Percentiles rank a stretch among this genome's conserved stretches.
Conservation (phyloP, 2,797 vertebrate species). For the Pseudochirops cupreus region DNA sequence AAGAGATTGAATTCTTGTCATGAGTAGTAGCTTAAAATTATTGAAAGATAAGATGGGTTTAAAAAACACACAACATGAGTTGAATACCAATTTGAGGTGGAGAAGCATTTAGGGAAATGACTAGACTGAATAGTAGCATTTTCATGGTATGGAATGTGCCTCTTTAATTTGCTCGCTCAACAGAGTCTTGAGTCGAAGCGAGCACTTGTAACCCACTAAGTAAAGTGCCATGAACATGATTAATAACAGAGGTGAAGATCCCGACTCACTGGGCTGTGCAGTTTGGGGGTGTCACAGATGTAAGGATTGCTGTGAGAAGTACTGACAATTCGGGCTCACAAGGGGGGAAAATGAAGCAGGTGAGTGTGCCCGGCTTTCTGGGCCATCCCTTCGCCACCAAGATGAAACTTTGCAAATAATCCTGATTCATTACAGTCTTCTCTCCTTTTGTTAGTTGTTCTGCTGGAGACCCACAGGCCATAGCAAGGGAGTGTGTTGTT, state of each 20-base stretch:
- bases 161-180: slow-evolving; percentile 60
- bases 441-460: slow-evolving; percentile 59
- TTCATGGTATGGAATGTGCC: slow-evolving; percentile 30
- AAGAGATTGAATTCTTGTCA: slow-evolving; percentile 65
- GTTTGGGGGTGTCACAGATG: slow-evolving; percentile 54
- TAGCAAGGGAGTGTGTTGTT: background rate
- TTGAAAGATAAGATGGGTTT: slow-evolving; percentile 61
- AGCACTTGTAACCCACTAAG: slow-evolving; percentile 42
- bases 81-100: slow-evolving; percentile 62
- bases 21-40: slow-evolving; percentile 68
- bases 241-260: slow-evolving; percentile 56
- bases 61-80: slow-evolving; percentile 54
- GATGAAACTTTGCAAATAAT: slow-evolving; percentile 28
- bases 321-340: slow-evolving; percentile 56
- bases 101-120: slow-evolving; percentile 47
- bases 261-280: slow-evolving; percentile 4
- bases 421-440: slow-evolving; percentile 4
- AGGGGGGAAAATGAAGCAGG: slow-evolving; percentile 17
- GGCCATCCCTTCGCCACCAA: background rate
- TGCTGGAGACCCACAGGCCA: background rate
- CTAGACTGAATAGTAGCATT: slow-evolving; percentile 19
- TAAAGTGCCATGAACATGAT: background rate
- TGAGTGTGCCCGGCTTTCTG: background rate
- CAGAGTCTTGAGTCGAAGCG: slow-evolving; percentile 28
- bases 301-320: slow-evolving; percentile 50